Percentiles rank a stretch among this genome's conserved stretches.
Conservation (phyloP, 37 sponge, comb jelly and placozoan species). For the Ephydatia muelleri region DNA sequence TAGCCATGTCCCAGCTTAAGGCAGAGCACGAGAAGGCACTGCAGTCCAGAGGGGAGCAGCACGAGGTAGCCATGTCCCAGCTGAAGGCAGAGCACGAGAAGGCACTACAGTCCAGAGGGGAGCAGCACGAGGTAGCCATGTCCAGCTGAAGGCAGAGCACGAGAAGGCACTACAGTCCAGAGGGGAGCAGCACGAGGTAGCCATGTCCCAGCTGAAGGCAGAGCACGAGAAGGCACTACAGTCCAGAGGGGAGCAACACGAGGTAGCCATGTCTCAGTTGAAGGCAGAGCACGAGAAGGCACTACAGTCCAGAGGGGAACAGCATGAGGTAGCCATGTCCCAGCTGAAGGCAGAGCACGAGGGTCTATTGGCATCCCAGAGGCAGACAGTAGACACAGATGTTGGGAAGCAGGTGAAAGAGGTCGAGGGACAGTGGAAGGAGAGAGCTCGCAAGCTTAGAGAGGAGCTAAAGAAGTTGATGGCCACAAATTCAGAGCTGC, state of each 20-base stretch:
- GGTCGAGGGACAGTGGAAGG: background rate
- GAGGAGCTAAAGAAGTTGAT: conserved; percentile 6
- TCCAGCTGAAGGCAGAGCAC: background rate
- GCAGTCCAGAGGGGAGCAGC: background rate
- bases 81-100: background rate
- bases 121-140: background rate
- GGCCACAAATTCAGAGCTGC: background rate
- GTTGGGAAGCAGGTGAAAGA: conserved; percentile 19
- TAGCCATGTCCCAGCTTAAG: background rate
- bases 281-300: conserved; percentile 6
- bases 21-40: background rate
- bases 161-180: background rate
- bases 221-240: conserved; percentile 8
- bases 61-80: background rate
- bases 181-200: background rate
- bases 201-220: background rate
- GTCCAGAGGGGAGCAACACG: background rate
- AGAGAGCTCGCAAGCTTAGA: conserved; percentile 9
- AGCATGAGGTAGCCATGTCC: background rate
- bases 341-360: conserved; percentile 4
- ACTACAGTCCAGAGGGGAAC: background rate
- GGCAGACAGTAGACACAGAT: background rate
- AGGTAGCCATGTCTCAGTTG: background rate
- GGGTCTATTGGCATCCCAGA: background rate
- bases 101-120: background rate